These are phyloP conservation scores for Xestia sexstrigata DNA, from an alignment of 2,888 invertebrate genomes.

Conservation along the genomic window DNA sequence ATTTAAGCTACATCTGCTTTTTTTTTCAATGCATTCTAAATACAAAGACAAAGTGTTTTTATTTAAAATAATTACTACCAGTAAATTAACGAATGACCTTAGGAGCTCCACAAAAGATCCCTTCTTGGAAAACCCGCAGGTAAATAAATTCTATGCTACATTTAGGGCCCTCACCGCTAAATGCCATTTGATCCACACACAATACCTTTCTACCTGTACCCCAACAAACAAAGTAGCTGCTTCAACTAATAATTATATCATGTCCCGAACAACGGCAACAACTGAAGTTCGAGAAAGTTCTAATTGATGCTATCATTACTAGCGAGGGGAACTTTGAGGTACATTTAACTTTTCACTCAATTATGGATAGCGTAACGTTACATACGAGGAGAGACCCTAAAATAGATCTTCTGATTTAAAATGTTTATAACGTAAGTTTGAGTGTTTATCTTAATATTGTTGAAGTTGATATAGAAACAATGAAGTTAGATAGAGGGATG, in stretches of 20 bases:
- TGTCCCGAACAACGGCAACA: slow-evolving; percentile 58
- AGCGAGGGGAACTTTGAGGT: slow-evolving; percentile 45
- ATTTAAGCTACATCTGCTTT: too few relatives aligned
- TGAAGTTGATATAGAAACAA: background rate
- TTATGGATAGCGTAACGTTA: slow-evolving; percentile 33
- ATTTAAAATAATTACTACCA: background rate
- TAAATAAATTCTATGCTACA: slow-evolving; percentile 7
- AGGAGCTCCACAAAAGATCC: background rate
- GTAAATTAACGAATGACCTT: background rate
- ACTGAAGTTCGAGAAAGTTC: slow-evolving; percentile 66
- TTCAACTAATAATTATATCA: slow-evolving; percentile 66
- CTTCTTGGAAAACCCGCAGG: background rate
- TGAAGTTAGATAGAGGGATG: too few relatives aligned
- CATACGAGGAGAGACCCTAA: slow-evolving; percentile 1
- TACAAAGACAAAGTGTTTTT: too few relatives aligned
- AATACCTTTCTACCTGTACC: slow-evolving; percentile 22
- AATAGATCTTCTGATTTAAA: background rate
- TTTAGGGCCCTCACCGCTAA: slow-evolving; percentile 24
- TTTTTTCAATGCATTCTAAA: too few relatives aligned
- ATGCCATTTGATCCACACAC: slow-evolving; percentile 34
- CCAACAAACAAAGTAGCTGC: slow-evolving; percentile 44
- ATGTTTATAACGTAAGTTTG: background rate
- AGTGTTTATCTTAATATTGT: background rate
- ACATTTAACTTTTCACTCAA: slow-evolving; percentile 61
- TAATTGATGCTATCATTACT: slow-evolving; percentile 71